phyloP scores from a whole-genome alignment of 2,113 vertebrate genomes.

The Thryonomys swinderianus region DNA sequence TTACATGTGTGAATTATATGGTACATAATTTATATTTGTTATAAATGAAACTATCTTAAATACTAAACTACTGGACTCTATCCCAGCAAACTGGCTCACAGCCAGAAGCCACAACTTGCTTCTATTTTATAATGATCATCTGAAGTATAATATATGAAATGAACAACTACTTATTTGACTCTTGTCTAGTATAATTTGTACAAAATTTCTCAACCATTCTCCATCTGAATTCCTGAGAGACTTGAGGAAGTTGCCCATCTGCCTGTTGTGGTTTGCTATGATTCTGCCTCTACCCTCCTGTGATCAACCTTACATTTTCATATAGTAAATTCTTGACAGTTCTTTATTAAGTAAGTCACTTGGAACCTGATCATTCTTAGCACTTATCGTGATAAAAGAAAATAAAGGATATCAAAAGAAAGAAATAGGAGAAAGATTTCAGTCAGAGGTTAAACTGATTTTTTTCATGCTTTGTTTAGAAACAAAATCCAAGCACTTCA shows the following conservation, averaged over 20 bases:
- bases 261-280: not conserved
- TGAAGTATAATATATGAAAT: not conserved
- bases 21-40: not conserved
- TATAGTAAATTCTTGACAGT: not conserved
- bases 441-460: not conserved
- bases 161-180: not conserved
- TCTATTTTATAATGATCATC: not conserved
- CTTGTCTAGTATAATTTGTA: not conserved
- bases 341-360: not conserved
- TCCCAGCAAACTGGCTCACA: not conserved
- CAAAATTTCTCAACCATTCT: not conserved
- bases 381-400: not conserved
- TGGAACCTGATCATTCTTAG: constrained; percentile 30
- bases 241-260: not conserved
- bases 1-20: not conserved
- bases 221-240: not conserved
- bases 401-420: constrained; percentile 31
- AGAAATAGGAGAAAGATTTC: not conserved
- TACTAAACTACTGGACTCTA: not conserved
- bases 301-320: not conserved
- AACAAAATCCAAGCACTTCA: constrained; percentile 32
- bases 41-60: not conserved
- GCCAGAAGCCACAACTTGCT: constrained; percentile 1
- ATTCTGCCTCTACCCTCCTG: too few relatives aligned
- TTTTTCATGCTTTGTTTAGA: constrained; percentile 42